Percentiles rank a stretch among this genome's conserved stretches.
Evolutionary conservation across 2,888 invertebrate species (phyloP).

Genomic region (Dryadula phaetusa): DNA sequence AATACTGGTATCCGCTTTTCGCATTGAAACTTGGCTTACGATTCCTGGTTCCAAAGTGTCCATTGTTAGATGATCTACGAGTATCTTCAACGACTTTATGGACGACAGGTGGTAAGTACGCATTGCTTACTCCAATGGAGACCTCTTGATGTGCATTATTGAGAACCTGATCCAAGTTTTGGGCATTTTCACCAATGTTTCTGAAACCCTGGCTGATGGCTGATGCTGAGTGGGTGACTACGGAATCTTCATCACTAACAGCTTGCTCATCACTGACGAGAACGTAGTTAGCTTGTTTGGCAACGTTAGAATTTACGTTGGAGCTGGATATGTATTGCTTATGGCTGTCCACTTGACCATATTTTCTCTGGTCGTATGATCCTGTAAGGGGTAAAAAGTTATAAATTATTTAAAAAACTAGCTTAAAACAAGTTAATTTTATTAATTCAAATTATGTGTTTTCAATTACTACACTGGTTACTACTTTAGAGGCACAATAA

Average conservation of each 20-base stretch:
- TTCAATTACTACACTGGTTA: neutral
- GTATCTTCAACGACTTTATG: constrained; percentile 22
- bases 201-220: neutral
- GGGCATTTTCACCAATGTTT: constrained; percentile 6
- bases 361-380: constrained; percentile 70
- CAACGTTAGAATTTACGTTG: constrained; percentile 35
- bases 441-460: too few species aligned
- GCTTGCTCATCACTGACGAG: constrained; percentile 42
- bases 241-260: constrained; percentile 56
- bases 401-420: too few species aligned
- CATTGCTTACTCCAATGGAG: constrained; percentile 12
- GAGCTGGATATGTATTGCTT: constrained; percentile 24
- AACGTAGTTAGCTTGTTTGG: constrained; percentile 26
- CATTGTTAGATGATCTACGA: constrained; percentile 23
- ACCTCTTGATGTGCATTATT: constrained; percentile 1
- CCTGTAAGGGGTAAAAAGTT: too few species aligned
- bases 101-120: constrained; percentile 26
- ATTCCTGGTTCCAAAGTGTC: constrained; percentile 22
- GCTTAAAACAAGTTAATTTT: too few species aligned
- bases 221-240: constrained; percentile 62
- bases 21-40: constrained; percentile 27
- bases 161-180: neutral
- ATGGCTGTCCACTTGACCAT: constrained; percentile 44
- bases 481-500: too few species aligned
- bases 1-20: constrained; percentile 30